Evolutionary conservation across 2,113 vertebrate genomes (phyloP).

Genomic region (human (Homo sapiens)): GRCh38 chrX:24556501-24557000

Average conservation of each 20-base stretch:
- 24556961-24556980: slow-evolving; percentile 10
- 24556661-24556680: slow-evolving; percentile 26
- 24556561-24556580: not conserved
- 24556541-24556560: not conserved
- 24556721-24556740: not conserved
- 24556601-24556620: not conserved
- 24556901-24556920: not conserved
- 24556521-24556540: not conserved
- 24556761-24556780: not conserved
- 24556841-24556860: not conserved
- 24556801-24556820: not conserved
- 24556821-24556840: not conserved
- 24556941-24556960: not conserved
- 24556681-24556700: slow-evolving; percentile 17
- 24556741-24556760: not conserved
- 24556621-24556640: not conserved
- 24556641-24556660: slow-evolving; percentile 23
- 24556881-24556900: not conserved
- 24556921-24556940: slow-evolving; percentile 7
- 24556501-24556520: not conserved
- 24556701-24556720: not conserved
- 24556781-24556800: not conserved
- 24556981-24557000: not conserved
- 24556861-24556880: not conserved
- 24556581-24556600: not conserved